Evolutionary conservation across 2,113 vertebrate species (phyloP), one percentile per base, ranked within the genome.

Genomic region (Mus pahari): DNA sequence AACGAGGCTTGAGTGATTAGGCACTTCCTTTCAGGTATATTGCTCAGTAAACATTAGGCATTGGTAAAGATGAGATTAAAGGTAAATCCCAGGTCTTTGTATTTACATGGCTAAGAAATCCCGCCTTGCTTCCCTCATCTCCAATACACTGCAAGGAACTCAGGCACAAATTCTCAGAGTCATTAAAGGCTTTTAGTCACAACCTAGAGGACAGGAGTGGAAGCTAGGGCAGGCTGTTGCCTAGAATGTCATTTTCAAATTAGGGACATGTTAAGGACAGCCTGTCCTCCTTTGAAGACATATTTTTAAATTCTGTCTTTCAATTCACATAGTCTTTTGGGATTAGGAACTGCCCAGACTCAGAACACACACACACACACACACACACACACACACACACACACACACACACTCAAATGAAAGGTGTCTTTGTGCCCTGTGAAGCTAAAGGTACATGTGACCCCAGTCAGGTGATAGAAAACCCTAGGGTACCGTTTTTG

Each of bases 231-330:
- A 13, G 28, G 33, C 7, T 82, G 13, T 70, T 81, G 22, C 45
- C 53, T 39, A 7, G 62, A 83, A 55, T 92, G 19, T 16, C 28
- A 14, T 62, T 93, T 94, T 86, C 73, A 71, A 91, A 86, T 89
- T 81, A 82, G 58, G 70, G 81, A 75, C 26, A n/a, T 22, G 16
- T 19, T 53, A 1, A 68, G 87, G 78, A 55, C 7, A 36, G n/a
- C 3, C 10, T 89, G 11, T 66, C 53, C 31, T 91, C 19, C 11
- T 91, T 79, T 90, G 50, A 58, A 58, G 42, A 91, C 50, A n/a
- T 60, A 71, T 86, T 96, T 50, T n/a, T n/a, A 39, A 68, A 71
- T 55, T 93, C 2, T 68, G 45, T 73, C 50, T 93, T 91, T 93
- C 73, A 81, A 74, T 79, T 81, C 58, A 13, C 5, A 13, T 16